Evolutionary conservation across 2,888 invertebrate species (phyloP).

Genomic region (Chorisops tibialis): DNA sequence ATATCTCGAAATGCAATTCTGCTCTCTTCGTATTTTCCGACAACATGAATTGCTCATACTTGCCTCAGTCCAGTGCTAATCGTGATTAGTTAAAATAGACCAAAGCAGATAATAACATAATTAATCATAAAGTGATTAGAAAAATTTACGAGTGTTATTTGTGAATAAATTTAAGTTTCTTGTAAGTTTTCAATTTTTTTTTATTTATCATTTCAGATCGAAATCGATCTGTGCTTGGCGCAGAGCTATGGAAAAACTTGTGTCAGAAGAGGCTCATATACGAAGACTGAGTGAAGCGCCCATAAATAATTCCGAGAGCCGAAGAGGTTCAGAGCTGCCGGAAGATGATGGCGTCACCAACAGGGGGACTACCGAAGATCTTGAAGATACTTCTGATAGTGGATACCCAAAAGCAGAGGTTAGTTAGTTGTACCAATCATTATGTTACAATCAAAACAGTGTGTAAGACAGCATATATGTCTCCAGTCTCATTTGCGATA

Average conservation of each 20-base stretch:
- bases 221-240: conserved; percentile 29
- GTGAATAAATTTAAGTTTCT: no score
- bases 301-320: not conserved
- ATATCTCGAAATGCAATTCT: no score
- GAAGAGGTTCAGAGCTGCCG: conserved; percentile 5
- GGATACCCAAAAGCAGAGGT: conserved; percentile 41
- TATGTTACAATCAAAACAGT: not conserved
- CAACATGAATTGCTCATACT: no score
- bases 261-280: conserved; percentile 28
- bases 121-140: no score
- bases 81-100: no score
- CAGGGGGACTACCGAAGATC: conserved; percentile 36
- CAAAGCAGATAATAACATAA: no score
- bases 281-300: conserved; percentile 25
- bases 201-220: conserved; percentile 17
- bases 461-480: no score
- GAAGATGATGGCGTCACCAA: conserved; percentile 34
- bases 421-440: conserved; percentile 17
- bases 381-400: conserved; percentile 36
- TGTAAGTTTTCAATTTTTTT: no score
- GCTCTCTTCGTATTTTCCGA: no score
- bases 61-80: no score
- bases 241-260: conserved; percentile 34
- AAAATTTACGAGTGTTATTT: no score
- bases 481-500: no score